Evolutionary conservation across 1,140 invertebrate genomes (phyloP).

Genomic region (Anadara kagoshimensis): DNA sequence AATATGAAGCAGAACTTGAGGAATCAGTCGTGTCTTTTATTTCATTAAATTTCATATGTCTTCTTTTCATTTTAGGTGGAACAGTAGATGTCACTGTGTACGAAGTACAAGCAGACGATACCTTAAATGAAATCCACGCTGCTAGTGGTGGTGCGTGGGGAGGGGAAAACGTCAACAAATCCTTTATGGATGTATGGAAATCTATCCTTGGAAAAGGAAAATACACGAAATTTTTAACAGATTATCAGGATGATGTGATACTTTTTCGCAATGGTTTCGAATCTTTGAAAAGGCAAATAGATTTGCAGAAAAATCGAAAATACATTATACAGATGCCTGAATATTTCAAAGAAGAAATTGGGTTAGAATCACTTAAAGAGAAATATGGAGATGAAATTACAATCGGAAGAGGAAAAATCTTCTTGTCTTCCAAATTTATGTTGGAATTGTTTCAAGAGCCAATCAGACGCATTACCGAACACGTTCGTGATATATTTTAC

Average conservation of each 20-base stretch:
- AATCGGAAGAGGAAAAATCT: conserved; percentile 11
- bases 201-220: conserved; percentile 16
- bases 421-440: conserved; percentile 11
- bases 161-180: conserved; percentile 36
- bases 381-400: conserved; percentile 11
- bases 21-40: too few relatives aligned
- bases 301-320: conserved; percentile 2
- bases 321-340: not conserved
- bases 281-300: conserved; percentile 20
- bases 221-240: conserved; percentile 15
- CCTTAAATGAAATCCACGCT: conserved; percentile 29
- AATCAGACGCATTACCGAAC: conserved; percentile 18
- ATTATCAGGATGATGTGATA: conserved; percentile 23
- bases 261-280: conserved; percentile 28
- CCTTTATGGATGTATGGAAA: conserved; percentile 17
- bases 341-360: too few relatives aligned
- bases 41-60: too few relatives aligned
- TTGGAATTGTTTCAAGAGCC: conserved; percentile 10
- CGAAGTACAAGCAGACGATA: conserved; percentile 23
- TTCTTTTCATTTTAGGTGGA: conserved; percentile 23
- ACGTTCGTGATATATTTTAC: conserved; percentile 23
- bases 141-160: conserved; percentile 43
- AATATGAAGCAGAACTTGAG: too few relatives aligned
- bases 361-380: not conserved
- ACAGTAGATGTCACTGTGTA: conserved; percentile 44